Evolutionary conservation across 2,797 vertebrate species (phyloP).

Genomic region (Poeciliopsis gracilis): DNA sequence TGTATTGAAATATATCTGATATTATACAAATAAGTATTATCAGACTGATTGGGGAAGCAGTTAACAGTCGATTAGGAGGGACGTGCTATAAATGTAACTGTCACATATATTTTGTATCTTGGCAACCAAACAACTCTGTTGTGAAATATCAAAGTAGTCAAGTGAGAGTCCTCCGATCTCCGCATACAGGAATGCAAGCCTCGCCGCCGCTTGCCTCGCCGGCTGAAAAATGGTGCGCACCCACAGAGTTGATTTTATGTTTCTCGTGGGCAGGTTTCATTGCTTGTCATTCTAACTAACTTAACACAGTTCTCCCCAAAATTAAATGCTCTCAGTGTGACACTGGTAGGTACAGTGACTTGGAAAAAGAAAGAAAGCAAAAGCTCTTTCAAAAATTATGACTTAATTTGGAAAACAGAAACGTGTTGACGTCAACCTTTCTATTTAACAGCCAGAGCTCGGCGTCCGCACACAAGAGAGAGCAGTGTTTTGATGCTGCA

Average conservation of each 20-base stretch:
- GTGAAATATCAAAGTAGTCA: neutral
- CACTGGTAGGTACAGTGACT: accelerated
- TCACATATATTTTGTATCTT: neutral
- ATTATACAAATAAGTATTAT: neutral
- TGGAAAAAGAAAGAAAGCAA: neutral
- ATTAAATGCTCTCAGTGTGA: accelerated
- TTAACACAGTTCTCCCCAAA: accelerated
- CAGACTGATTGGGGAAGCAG: no score
- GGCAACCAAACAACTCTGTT: neutral
- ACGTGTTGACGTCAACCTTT: conserved; percentile 40
- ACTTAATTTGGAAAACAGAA: neutral
- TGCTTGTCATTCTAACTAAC: neutral
- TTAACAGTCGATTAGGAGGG: neutral
- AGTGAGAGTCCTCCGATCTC: neutral
- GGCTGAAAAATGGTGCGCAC: neutral
- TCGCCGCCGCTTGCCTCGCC: neutral
- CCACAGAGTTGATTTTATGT: conserved; percentile 55
- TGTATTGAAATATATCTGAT: neutral
- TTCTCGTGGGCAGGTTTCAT: conserved; percentile 19
- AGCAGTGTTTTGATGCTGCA: conserved; percentile 72
- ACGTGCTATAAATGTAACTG: no score
- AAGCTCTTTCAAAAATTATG: accelerated
- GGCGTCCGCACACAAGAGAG: conserved; percentile 11
- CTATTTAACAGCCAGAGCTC: conserved; percentile 19
- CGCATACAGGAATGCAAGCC: neutral